Percentiles rank a stretch among this genome's conserved stretches.
phyloP scores from a whole-genome alignment of 2,888 invertebrate genomes.

The Caenorhabditis sp. region DNA sequence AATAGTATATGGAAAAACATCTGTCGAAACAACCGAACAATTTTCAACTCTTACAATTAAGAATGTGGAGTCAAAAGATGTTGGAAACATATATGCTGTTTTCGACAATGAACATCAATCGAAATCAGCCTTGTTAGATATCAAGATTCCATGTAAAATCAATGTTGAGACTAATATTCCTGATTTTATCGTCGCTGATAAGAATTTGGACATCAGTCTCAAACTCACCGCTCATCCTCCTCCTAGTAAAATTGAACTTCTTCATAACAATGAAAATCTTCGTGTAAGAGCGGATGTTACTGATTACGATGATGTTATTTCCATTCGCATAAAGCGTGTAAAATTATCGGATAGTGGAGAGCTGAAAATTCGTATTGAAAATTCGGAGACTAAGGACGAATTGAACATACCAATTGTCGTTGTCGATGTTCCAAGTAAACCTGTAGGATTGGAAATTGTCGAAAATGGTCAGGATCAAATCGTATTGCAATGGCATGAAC shows the following conservation, averaged over 20 bases:
- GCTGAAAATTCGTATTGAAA: constrained; percentile 77
- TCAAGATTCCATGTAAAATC: constrained; percentile 41
- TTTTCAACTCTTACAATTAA: constrained; percentile 44
- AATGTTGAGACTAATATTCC: constrained; percentile 14
- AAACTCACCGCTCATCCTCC: constrained; percentile 47
- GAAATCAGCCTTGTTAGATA: constrained; percentile 23
- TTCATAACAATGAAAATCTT: constrained; percentile 71
- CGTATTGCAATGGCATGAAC: constrained; percentile 29
- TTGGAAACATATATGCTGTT: constrained; percentile 53
- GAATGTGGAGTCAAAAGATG: constrained; percentile 60
- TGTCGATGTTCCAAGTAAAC: constrained; percentile 57
- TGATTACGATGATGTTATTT: constrained; percentile 56
- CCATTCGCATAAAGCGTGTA: constrained; percentile 77
- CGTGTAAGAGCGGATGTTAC: constrained; percentile 64
- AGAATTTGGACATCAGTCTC: constrained; percentile 46
- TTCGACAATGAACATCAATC: constrained; percentile 38
- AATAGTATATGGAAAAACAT: constrained; percentile 32
- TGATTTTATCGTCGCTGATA: constrained; percentile 44
- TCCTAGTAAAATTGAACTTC: constrained; percentile 59
- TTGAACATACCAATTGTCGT: constrained; percentile 46
- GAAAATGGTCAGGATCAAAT: constrained; percentile 11
- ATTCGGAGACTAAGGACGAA: constrained; percentile 30
- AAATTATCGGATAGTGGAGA: constrained; percentile 77
- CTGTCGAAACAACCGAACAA: constrained; percentile 31
- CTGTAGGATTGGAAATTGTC: constrained; percentile 7